Percentiles rank a stretch among this genome's conserved stretches.
These are phyloP conservation scores for Phylloscopus trochiloides DNA, from an alignment of 2,113 vertebrate genomes.

Conservation along the genomic window DNA sequence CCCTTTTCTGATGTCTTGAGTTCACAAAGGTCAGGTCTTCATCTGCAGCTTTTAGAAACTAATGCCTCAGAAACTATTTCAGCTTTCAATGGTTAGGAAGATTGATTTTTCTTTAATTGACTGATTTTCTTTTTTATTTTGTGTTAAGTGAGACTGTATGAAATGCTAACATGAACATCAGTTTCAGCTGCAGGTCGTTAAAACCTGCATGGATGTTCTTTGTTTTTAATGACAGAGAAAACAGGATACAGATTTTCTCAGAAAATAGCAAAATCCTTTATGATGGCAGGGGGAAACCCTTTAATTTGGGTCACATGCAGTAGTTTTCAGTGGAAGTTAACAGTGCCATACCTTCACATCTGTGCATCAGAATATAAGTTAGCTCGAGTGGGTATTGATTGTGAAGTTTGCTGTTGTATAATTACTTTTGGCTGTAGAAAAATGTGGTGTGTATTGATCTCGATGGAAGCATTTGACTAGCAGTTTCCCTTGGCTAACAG, in stretches of 20 bases:
- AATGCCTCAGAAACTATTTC: conserved; percentile 21
- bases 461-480: conserved; percentile 77
- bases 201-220: not conserved
- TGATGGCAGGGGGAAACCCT: not conserved
- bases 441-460: conserved; percentile 90
- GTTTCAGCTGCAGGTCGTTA: not conserved
- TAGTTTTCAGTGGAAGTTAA: conserved; percentile 75
- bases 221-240: not conserved
- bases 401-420: conserved; percentile 92
- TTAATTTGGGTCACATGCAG: conserved; percentile 70
- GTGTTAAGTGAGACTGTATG: conserved; percentile 3
- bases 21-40: conserved; percentile 18
- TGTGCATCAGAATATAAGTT: conserved; percentile 76
- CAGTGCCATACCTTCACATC: conserved; percentile 39
- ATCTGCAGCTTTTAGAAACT: not conserved
- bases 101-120: conserved; percentile 39
- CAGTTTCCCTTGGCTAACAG: conserved; percentile 91
- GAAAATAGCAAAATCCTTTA: conserved; percentile 37
- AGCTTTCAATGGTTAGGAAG: not conserved
- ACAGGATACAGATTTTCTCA: not conserved
- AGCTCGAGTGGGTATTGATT: conserved; percentile 86
- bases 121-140: conserved; percentile 1
- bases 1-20: not conserved
- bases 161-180: not conserved
- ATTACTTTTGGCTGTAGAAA: conserved; percentile 86